Conservation (phyloP, 2,797 vertebrate species). For the Sebastolobus alascanus region DNA sequence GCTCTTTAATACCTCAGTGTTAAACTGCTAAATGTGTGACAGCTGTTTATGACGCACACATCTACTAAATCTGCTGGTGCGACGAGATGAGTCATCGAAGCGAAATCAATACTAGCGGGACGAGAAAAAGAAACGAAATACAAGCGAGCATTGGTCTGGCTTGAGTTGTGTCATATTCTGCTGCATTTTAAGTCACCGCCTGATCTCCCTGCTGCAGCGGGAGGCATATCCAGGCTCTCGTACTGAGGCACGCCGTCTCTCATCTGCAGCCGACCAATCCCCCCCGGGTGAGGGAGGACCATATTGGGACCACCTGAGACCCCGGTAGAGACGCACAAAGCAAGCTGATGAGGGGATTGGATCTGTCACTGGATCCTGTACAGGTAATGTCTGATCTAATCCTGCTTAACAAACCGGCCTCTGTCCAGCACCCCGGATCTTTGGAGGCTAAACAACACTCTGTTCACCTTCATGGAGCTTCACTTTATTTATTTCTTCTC, state of each 20-base stretch:
- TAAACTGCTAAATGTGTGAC: conserved; percentile 63
- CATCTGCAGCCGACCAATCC: conserved; percentile 28
- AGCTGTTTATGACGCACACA: conserved; percentile 69
- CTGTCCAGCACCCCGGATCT: not conserved
- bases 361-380: conserved; percentile 36
- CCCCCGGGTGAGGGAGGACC: not conserved
- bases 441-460: not conserved
- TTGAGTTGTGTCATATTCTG: conserved; percentile 30
- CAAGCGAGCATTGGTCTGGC: not conserved
- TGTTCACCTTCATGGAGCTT: conserved; percentile 20
- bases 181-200: conserved; percentile 14
- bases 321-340: not conserved
- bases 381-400: conserved; percentile 56
- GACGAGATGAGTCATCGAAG: conserved; percentile 42
- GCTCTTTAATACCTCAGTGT: conserved; percentile 53
- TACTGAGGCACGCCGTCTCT: not conserved
- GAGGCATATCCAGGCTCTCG: conserved; percentile 17
- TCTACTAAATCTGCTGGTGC: conserved; percentile 49
- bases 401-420: conserved; percentile 33
- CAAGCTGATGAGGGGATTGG: conserved; percentile 65
- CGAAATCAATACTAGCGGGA: conserved; percentile 52
- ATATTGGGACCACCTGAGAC: conserved; percentile 33
- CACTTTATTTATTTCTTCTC: not conserved
- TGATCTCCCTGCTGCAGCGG: conserved; percentile 33
- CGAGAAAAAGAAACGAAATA: not conserved